A percentile compares a stretch with the other conserved stretches of the same genome.
Evolutionary conservation across 2,888 invertebrate species (phyloP).

Genomic region (Clitarchus hookeri): DNA sequence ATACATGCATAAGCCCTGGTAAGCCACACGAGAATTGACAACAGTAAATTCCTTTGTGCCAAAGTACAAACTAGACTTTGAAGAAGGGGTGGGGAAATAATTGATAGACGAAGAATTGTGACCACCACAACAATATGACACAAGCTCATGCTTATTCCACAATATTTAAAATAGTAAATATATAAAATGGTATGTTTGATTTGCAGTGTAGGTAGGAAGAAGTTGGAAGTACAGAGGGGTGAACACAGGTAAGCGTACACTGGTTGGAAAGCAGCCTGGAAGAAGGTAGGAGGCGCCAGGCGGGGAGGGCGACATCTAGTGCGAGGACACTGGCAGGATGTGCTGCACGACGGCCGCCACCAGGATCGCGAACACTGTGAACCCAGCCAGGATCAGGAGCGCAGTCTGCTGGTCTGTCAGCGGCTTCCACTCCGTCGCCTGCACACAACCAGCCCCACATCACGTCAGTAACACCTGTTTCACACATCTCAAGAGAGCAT

Average conservation of each 20-base stretch:
- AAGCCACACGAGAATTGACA: slow-evolving; percentile 26
- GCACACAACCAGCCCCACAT: neutral
- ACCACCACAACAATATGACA: slow-evolving; percentile 1
- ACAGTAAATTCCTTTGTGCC: neutral
- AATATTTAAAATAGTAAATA: neutral
- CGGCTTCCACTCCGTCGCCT: slow-evolving; percentile 51
- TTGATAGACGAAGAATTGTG: slow-evolving; percentile 4
- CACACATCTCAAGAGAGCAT: no score
- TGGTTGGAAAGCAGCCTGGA: slow-evolving; percentile 38
- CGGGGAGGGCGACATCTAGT: slow-evolving; percentile 15
- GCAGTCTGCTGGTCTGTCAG: slow-evolving; percentile 67
- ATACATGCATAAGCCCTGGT: neutral
- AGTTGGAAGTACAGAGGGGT: neutral
- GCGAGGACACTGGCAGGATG: slow-evolving; percentile 46
- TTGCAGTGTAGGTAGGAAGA: slow-evolving; percentile 17
- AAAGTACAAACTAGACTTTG: neutral
- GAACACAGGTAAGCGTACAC: neutral
- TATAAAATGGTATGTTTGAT: neutral
- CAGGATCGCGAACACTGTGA: slow-evolving; percentile 64
- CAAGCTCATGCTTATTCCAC: neutral
- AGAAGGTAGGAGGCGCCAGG: neutral
- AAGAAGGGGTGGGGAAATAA: slow-evolving; percentile 11
- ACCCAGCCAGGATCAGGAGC: slow-evolving; percentile 63
- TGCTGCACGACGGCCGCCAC: slow-evolving; percentile 66
- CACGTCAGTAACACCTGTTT: neutral